These are phyloP conservation scores for Phocides pigmalion DNA, from an alignment of 1,140 invertebrate genomes.

Conservation along the genomic window DNA sequence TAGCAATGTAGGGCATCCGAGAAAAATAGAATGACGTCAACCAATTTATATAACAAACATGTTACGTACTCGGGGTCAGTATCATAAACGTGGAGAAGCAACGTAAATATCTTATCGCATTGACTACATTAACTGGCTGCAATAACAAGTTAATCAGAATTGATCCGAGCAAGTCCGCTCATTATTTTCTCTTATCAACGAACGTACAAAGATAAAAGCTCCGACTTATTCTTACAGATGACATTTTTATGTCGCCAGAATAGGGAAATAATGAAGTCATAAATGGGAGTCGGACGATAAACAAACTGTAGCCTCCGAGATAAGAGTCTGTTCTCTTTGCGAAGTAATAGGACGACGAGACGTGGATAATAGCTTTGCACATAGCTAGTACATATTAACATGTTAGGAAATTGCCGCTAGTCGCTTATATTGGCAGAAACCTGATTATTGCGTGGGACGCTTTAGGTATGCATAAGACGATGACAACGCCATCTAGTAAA, in stretches of 20 bases:
- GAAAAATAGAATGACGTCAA: slow-evolving; percentile 18
- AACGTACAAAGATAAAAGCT: slow-evolving; percentile 67
- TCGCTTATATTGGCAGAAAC: slow-evolving; percentile 7
- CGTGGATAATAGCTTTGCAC: slow-evolving; percentile 42
- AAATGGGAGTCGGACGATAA: slow-evolving; percentile 72
- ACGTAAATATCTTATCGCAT: slow-evolving; percentile 34
- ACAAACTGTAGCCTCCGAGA: slow-evolving; percentile 64
- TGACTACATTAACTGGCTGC: slow-evolving; percentile 55
- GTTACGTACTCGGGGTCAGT: slow-evolving; percentile 14
- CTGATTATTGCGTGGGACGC: background rate
- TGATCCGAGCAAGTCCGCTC: slow-evolving; percentile 65
- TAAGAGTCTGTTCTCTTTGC: slow-evolving; percentile 55
- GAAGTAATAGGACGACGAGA: slow-evolving; percentile 54
- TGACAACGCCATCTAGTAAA: too few species aligned
- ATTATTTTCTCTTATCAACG: slow-evolving; percentile 78
- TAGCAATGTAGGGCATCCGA: background rate
- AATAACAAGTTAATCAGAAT: slow-evolving; percentile 70
- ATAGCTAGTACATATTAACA: slow-evolving; percentile 42
- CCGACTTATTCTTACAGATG: slow-evolving; percentile 67
- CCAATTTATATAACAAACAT: slow-evolving; percentile 11
- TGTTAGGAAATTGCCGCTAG: slow-evolving; percentile 19
- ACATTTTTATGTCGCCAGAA: slow-evolving; percentile 77
- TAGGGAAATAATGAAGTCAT: slow-evolving; percentile 80
- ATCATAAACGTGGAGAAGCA: slow-evolving; percentile 16
- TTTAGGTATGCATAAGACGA: too few species aligned